Evolutionary conservation across 2,113 vertebrate genomes (phyloP).

Genomic region (Caloenas nicobarica): DNA sequence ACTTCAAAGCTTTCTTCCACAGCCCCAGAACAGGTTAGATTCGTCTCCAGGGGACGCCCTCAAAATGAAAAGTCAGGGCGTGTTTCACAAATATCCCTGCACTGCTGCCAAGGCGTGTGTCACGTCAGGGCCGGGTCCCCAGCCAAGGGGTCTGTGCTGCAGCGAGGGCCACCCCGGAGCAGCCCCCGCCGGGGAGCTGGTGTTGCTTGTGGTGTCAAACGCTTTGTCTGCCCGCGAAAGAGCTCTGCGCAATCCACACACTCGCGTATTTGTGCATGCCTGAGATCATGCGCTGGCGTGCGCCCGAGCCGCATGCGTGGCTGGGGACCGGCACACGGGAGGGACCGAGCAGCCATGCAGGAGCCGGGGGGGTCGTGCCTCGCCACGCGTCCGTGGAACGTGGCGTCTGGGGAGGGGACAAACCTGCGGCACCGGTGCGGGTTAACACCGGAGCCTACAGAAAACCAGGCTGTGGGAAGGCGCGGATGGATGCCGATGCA

Average conservation of each 20-base stretch:
- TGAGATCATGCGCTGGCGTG: background rate
- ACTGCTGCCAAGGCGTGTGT: background rate
- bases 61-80: background rate
- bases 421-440: background rate
- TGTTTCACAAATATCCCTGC: background rate
- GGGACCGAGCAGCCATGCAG: background rate
- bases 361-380: background rate
- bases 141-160: background rate
- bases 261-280: background rate
- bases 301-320: background rate
- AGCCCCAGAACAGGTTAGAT: background rate
- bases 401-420: background rate
- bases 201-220: fast-evolving
- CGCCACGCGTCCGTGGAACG: fast-evolving
- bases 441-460: fast-evolving
- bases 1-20: constrained; percentile 31
- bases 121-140: background rate
- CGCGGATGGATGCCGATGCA: background rate
- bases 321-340: background rate
- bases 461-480: background rate
- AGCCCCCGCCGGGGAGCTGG: background rate
- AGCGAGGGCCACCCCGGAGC: background rate
- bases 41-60: background rate
- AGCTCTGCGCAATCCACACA: fast-evolving
- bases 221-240: background rate